Percentiles rank a stretch among this genome's conserved stretches.
These are phyloP conservation scores for Chesias legatella DNA, from an alignment of 2,888 invertebrate species.

Conservation along the genomic window DNA sequence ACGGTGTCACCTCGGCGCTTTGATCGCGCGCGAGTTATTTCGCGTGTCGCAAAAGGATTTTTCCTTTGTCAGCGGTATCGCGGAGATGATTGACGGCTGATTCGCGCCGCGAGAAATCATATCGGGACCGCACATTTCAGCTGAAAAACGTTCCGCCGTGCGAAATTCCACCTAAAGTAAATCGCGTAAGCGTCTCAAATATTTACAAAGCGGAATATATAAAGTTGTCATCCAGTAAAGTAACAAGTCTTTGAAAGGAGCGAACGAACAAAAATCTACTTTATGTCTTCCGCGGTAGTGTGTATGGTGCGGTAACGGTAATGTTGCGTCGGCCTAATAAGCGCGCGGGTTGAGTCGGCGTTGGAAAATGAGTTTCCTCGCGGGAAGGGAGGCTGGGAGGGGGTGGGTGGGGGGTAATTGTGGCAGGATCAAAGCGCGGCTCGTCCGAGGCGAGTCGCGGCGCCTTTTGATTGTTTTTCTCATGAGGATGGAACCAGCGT, in stretches of 20 bases:
- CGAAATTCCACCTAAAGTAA: constrained; percentile 23
- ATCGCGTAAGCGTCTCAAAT: constrained; percentile 13
- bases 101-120: constrained; percentile 64
- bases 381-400: constrained; percentile 34
- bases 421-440: constrained; percentile 62
- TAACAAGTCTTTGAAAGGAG: constrained; percentile 23
- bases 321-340: constrained; percentile 58
- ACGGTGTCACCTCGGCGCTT: constrained; percentile 62
- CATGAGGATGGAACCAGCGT: constrained; percentile 46
- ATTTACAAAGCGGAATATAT: constrained; percentile 8
- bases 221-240: constrained; percentile 25
- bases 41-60: constrained; percentile 66
- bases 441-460: constrained; percentile 55
- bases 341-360: constrained; percentile 66
- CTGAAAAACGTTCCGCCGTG: constrained; percentile 5
- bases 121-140: constrained; percentile 22
- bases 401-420: constrained; percentile 57
- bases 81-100: constrained; percentile 72
- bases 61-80: constrained; percentile 74
- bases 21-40: constrained; percentile 67
- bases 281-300: constrained; percentile 17
- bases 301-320: constrained; percentile 12
- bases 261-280: constrained; percentile 26
- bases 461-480: constrained; percentile 77
- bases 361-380: constrained; percentile 78